Evolutionary conservation across 2,797 vertebrate genomes (phyloP), one percentile per base, ranked within the genome.

Genomic region (Tolypeutes matacus): DNA sequence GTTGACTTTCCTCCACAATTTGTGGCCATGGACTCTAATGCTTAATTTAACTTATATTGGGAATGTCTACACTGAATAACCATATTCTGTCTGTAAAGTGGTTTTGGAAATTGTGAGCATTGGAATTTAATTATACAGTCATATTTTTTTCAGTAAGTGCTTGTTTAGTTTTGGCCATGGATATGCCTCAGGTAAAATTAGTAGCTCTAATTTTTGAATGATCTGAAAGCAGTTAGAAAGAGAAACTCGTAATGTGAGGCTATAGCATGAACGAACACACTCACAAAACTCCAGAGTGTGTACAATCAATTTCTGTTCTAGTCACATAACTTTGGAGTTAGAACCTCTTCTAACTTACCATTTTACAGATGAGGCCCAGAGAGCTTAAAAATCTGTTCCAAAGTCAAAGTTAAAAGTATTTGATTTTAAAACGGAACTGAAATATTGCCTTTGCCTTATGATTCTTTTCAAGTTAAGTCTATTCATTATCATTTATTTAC

Each of bases 131-230:
- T 96, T 93, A 93, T 18, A 13, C 20, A 7, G 49, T 88, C 77
- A 73, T 94, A 89, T 95, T 96, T 96, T 95, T 76, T 93, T 76
- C 83, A 96, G 87, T 75, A 93, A 95, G 9, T 64, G 10, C 36
- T 67, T 94, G 34, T 94, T 95, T 51, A 69, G 8, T 78, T 96
- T 94, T 31, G 46, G 58, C n/a, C 75, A n/a, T 81, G 89, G 51
- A 75, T 72, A 77, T 84, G 76, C 62, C 75, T 89, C n/a, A 1
- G 53, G 53, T 95, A 91, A 86, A 94, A 95, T 31, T 78, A 96
- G 49, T 8, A 82, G 21, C 46, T 89, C 36, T 67, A 23, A 42
- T 86, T 69, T 56, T 73, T 11, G 3, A 56, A 18, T 56, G 5
- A 56, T 56, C 53, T 18, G 53, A 56, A 56, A 56, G 53, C 53